phyloP scores from a whole-genome alignment of 2,888 invertebrate species.

The Pseudococcus longispinus region DNA sequence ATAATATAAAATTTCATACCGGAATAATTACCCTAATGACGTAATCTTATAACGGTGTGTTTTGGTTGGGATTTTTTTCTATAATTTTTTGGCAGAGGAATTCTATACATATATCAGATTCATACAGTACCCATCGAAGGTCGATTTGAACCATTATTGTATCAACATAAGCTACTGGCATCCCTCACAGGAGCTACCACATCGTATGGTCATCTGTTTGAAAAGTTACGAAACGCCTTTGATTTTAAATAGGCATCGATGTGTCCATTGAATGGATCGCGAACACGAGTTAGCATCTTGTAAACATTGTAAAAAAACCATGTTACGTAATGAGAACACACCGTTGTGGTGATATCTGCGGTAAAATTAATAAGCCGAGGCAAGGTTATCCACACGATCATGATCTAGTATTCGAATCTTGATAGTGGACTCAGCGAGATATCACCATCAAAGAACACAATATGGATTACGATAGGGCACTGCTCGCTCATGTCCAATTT shows the following conservation, averaged over 20 bases:
- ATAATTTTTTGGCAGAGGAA: not conserved
- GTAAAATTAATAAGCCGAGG: slow-evolving; percentile 4
- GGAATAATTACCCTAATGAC: slow-evolving; percentile 1
- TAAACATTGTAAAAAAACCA: not conserved
- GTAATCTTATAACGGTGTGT: not conserved
- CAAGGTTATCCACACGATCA: slow-evolving; percentile 29
- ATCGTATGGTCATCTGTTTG: not conserved
- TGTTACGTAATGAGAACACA: slow-evolving; percentile 1
- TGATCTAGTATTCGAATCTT: not conserved
- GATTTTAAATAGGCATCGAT: not conserved
- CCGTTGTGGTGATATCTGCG: not conserved
- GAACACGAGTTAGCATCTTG: not conserved
- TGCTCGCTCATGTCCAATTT: not conserved
- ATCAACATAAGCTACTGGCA: not conserved
- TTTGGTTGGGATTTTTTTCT: not conserved
- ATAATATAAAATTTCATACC: not conserved
- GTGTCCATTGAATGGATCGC: not conserved
- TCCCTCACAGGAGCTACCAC: not conserved
- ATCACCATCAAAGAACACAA: not conserved
- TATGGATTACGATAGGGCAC: not conserved
- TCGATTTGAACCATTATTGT: not conserved
- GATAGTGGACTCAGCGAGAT: not conserved
- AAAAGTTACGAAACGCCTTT: not conserved
- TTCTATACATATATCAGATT: not conserved
- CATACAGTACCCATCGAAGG: not conserved